A percentile compares a stretch with the other conserved stretches of the same genome.
These are phyloP conservation scores for Mystacides longicornis DNA, from an alignment of 2,888 invertebrate genomes.

Conservation along the genomic window DNA sequence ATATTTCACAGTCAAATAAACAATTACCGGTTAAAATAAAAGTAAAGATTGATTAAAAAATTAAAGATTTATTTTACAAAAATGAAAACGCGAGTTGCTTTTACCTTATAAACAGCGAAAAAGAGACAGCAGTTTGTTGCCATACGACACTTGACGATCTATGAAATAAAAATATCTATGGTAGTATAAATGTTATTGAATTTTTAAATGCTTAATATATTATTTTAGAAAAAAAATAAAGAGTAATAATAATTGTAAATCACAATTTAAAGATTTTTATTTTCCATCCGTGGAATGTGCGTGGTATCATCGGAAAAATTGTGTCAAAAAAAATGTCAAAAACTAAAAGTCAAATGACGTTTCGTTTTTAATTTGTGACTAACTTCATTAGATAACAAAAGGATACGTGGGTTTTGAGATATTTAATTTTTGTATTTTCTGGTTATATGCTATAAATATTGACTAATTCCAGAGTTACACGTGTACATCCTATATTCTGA, in stretches of 20 bases:
- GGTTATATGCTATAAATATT: slow-evolving; percentile 24
- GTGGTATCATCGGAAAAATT: too few species aligned
- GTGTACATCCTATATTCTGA: too few species aligned
- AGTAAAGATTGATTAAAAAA: slow-evolving; percentile 29
- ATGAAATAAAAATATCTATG: too few species aligned
- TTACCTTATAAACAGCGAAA: slow-evolving; percentile 50
- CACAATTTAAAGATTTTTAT: too few species aligned
- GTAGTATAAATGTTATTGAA: too few species aligned
- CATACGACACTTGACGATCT: too few species aligned
- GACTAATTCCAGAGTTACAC: slow-evolving; percentile 45
- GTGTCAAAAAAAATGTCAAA: too few species aligned
- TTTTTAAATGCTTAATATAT: too few species aligned
- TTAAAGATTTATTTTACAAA: slow-evolving; percentile 37
- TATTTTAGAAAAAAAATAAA: too few species aligned
- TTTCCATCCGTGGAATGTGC: too few species aligned
- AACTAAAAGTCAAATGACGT: background rate
- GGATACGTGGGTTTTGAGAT: background rate
- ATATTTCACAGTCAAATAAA: background rate
- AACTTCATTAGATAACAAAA: slow-evolving; percentile 23
- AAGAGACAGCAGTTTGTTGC: slow-evolving; percentile 34
- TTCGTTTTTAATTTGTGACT: slow-evolving; percentile 1
- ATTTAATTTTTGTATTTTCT: background rate
- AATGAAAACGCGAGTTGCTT: slow-evolving; percentile 40
- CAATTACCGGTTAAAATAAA: background rate
- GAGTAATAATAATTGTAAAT: too few species aligned